Conservation (phyloP, 2,888 invertebrate species). For the Eueremaeus valkanovi region DNA sequence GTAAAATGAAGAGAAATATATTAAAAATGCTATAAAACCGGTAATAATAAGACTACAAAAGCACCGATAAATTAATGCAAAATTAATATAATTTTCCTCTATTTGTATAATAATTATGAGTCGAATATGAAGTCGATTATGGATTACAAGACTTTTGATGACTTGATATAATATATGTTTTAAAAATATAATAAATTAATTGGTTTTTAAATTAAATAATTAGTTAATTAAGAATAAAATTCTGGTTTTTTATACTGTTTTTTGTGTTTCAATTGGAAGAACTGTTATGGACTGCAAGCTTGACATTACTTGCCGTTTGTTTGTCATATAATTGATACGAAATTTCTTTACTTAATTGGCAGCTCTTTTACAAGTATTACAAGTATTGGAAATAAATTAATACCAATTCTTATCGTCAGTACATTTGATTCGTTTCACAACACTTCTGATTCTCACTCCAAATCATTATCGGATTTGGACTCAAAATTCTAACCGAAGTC, state of each 20-base stretch:
- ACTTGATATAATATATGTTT: too few relatives aligned
- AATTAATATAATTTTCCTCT: neutral
- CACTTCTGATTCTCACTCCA: neutral
- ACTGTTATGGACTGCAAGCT: neutral
- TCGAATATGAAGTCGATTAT: too few relatives aligned
- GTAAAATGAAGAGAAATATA: too few relatives aligned
- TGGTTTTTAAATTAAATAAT: neutral
- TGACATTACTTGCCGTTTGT: neutral
- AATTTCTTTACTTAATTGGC: neutral
- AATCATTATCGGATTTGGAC: neutral
- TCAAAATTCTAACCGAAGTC: too few relatives aligned
- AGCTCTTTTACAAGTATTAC: neutral
- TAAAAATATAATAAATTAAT: neutral
- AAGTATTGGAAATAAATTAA: neutral
- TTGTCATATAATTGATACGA: neutral
- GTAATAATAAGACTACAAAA: neutral
- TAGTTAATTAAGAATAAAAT: neutral
- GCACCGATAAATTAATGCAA: neutral
- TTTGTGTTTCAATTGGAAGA: neutral
- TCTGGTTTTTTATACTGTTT: neutral
- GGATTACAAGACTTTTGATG: too few relatives aligned
- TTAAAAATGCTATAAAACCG: too few relatives aligned
- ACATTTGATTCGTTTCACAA: neutral
- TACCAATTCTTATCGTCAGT: neutral
- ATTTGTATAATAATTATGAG: neutral